Evolutionary conservation across 2,888 invertebrate genomes (phyloP).

Genomic region (Entomobrya proxima): DNA sequence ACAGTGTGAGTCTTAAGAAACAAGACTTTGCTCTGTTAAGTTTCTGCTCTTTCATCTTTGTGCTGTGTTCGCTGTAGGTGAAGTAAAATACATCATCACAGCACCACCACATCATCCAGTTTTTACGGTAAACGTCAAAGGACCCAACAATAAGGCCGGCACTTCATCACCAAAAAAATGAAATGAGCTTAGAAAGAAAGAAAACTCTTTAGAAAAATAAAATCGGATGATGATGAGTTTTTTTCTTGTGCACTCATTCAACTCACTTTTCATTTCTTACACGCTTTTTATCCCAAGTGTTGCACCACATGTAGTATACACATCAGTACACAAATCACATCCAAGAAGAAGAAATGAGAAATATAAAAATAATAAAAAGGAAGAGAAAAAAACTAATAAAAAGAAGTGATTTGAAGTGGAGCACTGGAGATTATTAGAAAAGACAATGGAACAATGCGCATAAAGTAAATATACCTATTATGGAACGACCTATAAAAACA

Average conservation of each 20-base stretch:
- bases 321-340: not conserved
- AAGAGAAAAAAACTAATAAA: constrained; percentile 12
- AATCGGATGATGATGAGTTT: constrained; percentile 30
- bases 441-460: not conserved
- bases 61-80: constrained; percentile 41
- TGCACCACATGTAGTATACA: constrained; percentile 5
- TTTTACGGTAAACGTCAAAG: constrained; percentile 63
- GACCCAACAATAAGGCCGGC: constrained; percentile 46
- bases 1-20: constrained; percentile 56
- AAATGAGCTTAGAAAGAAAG: constrained; percentile 26
- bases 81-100: constrained; percentile 49
- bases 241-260: constrained; percentile 24
- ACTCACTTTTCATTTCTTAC: constrained; percentile 18
- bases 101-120: constrained; percentile 52
- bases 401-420: constrained; percentile 47
- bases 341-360: not conserved
- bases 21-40: not conserved
- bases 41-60: not conserved
- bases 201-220: not conserved
- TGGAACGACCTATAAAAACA: not conserved
- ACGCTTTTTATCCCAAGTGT: not conserved
- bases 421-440: constrained; percentile 2
- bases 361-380: not conserved
- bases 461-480: too few relatives aligned
- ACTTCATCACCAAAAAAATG: constrained; percentile 27